A percentile compares a stretch with the other conserved stretches of the same genome.
Evolutionary conservation across 30 jellyfish, hydroid and myxozoan species (phyloP).

Genomic region (Aurelia aurita): DNA sequence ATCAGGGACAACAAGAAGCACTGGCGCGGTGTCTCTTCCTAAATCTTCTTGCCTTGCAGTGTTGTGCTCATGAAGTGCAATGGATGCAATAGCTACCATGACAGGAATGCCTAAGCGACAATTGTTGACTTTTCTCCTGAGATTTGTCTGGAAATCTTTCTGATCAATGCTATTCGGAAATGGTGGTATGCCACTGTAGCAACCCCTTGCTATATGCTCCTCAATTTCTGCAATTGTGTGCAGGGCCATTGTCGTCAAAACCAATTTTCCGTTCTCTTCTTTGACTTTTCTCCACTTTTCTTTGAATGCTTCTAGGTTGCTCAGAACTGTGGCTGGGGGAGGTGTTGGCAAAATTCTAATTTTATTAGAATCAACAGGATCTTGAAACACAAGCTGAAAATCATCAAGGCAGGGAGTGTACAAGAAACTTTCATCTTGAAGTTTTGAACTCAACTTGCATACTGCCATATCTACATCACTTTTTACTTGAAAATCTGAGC

Average conservation of each 20-base stretch:
- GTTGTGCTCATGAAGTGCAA: constrained; percentile 91
- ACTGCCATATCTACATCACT: constrained; percentile 65
- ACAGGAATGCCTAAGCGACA: constrained; percentile 92
- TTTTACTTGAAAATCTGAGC: constrained; percentile 85
- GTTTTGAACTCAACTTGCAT: constrained; percentile 50
- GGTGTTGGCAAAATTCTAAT: constrained; percentile 80
- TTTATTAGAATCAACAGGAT: constrained; percentile 80
- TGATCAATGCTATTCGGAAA: constrained; percentile 78
- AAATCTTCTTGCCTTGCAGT: constrained; percentile 74
- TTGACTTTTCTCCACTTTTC: constrained; percentile 88
- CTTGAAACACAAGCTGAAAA: constrained; percentile 84
- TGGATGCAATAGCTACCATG: constrained; percentile 89
- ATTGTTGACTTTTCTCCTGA: constrained; percentile 82
- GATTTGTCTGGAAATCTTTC: constrained; percentile 72
- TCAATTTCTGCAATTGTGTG: constrained; percentile 75
- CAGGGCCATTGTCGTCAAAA: constrained; percentile 70
- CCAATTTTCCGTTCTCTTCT: constrained; percentile 80
- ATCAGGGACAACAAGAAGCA: constrained; percentile 73
- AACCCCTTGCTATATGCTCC: constrained; percentile 82
- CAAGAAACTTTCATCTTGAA: constrained; percentile 79
- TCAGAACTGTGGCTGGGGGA: constrained; percentile 66
- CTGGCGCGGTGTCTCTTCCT: constrained; percentile 82
- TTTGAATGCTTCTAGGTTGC: constrained; percentile 68
- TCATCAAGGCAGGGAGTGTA: constrained; percentile 78
- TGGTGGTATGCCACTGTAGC: constrained; percentile 92